phyloP scores from a whole-genome alignment of 2,113 vertebrate species.

The Marcusenius ussheri region DNA sequence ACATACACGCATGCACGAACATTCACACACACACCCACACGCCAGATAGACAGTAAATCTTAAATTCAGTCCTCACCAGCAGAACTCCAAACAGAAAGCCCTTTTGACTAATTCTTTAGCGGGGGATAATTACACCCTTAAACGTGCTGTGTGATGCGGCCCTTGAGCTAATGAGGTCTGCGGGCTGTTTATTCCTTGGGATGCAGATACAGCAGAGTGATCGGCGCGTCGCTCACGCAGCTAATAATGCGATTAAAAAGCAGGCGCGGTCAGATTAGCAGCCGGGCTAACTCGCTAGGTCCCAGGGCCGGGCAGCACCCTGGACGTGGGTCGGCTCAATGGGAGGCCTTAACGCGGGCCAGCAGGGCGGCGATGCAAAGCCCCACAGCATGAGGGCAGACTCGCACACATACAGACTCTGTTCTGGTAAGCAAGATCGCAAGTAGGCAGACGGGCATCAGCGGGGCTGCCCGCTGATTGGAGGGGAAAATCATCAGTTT shows the following conservation, averaged over 20 bases:
- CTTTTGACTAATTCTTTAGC: slow-evolving; percentile 5
- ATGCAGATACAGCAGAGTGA: background rate
- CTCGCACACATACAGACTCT: background rate
- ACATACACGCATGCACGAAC: background rate
- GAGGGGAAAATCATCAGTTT: slow-evolving; percentile 25
- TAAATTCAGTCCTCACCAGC: background rate
- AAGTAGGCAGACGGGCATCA: slow-evolving; percentile 33
- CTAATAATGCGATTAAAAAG: slow-evolving; percentile 15
- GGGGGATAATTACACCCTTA: slow-evolving; percentile 4
- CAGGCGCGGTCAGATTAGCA: slow-evolving; percentile 3
- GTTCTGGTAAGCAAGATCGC: background rate
- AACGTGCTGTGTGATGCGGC: background rate
- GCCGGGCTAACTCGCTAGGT: background rate
- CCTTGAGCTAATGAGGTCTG: slow-evolving; percentile 7
- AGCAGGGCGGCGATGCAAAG: background rate
- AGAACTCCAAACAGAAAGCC: background rate
- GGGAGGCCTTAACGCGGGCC: background rate
- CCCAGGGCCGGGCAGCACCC: background rate
- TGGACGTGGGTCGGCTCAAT: background rate
- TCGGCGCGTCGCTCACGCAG: background rate
- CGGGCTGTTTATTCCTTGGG: slow-evolving; percentile 15
- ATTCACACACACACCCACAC: background rate
- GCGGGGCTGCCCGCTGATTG: slow-evolving; percentile 40
- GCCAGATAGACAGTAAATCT: background rate
- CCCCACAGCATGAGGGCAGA: background rate